phyloP scores from a whole-genome alignment of 2,113 vertebrate genomes.

The Bombycilla garrulus region DNA sequence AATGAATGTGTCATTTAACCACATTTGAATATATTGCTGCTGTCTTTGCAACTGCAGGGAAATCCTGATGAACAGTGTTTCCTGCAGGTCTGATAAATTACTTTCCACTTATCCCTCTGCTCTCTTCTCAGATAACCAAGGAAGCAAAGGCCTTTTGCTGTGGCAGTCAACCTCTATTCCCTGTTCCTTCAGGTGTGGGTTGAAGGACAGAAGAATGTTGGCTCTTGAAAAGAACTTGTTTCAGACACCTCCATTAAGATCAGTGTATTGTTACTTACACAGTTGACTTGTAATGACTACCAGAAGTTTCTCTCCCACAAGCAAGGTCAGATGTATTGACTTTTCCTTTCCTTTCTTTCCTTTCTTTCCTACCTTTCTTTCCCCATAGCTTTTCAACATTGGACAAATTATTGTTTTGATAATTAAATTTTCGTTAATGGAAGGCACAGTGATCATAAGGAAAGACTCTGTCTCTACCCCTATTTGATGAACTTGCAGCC shows the following conservation, averaged over 20 bases:
- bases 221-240: constrained; percentile 21
- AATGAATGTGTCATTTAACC: constrained; percentile 4
- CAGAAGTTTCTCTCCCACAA: constrained; percentile 23
- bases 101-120: not conserved
- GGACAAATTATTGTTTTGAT: constrained; percentile 3
- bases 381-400: not conserved
- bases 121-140: not conserved
- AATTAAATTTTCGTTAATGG: not conserved
- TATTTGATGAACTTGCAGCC: not conserved
- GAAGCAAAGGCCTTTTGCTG: not conserved
- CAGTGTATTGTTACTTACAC: constrained; percentile 11
- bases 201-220: constrained; percentile 6
- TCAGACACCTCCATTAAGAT: constrained; percentile 42
- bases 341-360: not conserved
- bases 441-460: not conserved
- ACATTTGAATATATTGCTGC: not conserved
- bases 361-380: not conserved
- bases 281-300: constrained; percentile 23
- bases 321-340: constrained; percentile 18
- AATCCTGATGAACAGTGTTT: not conserved
- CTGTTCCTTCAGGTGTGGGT: not conserved
- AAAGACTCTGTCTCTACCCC: not conserved
- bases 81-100: not conserved
- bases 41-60: not conserved
- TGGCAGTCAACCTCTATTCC: not conserved